Conservation (phyloP, 2,113 vertebrate genomes). For the Anguilla japonica region DNA sequence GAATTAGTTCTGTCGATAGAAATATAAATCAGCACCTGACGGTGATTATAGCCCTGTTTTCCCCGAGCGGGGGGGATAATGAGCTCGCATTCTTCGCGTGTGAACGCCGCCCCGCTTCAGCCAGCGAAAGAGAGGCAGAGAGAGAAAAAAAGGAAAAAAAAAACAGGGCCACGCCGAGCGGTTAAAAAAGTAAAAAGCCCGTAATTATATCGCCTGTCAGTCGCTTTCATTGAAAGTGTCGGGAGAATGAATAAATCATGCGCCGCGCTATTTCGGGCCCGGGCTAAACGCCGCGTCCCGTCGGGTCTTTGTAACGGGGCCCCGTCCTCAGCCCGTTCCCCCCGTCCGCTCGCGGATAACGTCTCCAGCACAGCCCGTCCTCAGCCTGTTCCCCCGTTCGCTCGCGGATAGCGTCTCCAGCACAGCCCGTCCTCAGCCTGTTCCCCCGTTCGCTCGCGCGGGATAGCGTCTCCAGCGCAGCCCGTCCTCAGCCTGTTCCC, state of each 20-base stretch:
- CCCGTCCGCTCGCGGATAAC: constrained; percentile 2
- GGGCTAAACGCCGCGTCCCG: not conserved
- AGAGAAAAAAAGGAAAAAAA: no score
- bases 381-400: constrained; percentile 10
- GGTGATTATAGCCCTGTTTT: not conserved
- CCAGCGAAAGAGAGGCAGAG: not conserved
- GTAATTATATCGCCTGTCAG: constrained; percentile 32
- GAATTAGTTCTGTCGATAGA: constrained; percentile 3
- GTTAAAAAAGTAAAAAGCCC: not conserved
- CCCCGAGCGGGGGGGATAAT: not conserved
- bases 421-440: constrained; percentile 1
- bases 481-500: constrained; percentile 8
- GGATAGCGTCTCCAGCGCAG: constrained; percentile 14
- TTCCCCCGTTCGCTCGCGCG: not conserved
- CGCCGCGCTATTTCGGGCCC: constrained; percentile 9
- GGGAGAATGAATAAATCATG: constrained; percentile 32
- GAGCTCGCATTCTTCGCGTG: not conserved
- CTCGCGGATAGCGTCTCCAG: constrained; percentile 11
- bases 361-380: not conserved
- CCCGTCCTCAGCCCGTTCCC: constrained; percentile 6
- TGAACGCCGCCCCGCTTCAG: not conserved
- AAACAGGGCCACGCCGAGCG: not conserved
- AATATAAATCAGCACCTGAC: not conserved
- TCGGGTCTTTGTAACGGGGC: constrained; percentile 15
- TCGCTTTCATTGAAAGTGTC: constrained; percentile 23